Evolutionary conservation across 2,888 invertebrate species (phyloP).

Genomic region (Eledone cirrhosa): DNA sequence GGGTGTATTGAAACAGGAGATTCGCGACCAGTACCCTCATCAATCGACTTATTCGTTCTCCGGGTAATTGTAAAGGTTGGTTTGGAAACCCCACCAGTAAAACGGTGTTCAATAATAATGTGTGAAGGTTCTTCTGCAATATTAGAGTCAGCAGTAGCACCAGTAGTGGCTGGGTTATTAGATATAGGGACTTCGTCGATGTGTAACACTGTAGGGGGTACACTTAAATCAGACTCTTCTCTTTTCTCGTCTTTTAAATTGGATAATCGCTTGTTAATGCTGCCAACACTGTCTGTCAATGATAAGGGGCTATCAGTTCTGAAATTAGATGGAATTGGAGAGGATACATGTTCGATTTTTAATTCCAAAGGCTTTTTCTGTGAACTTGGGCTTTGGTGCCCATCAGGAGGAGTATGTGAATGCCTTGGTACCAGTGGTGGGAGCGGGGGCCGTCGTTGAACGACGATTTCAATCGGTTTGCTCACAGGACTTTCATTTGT

Average conservation of each 20-base stretch:
- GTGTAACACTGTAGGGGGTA: not conserved
- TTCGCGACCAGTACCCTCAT: too few species aligned
- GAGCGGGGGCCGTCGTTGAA: not conserved
- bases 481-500: not conserved
- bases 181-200: not conserved
- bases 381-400: not conserved
- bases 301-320: not conserved
- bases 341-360: constrained; percentile 4
- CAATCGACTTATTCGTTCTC: not conserved
- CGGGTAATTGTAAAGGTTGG: not conserved
- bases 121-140: not conserved
- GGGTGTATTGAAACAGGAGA: too few species aligned
- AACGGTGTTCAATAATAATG: constrained; percentile 11
- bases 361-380: not conserved
- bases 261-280: too few species aligned
- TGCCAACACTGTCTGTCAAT: not conserved
- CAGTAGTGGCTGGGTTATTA: not conserved
- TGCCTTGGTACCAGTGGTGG: not conserved
- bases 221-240: not conserved
- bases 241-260: not conserved
- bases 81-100: not conserved
- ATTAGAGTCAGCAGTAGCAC: not conserved
- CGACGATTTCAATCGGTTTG: not conserved
- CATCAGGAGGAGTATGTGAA: not conserved
- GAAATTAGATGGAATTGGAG: not conserved